Evolutionary conservation across 2,113 vertebrate species (phyloP).

Genomic region (Columbina picui): DNA sequence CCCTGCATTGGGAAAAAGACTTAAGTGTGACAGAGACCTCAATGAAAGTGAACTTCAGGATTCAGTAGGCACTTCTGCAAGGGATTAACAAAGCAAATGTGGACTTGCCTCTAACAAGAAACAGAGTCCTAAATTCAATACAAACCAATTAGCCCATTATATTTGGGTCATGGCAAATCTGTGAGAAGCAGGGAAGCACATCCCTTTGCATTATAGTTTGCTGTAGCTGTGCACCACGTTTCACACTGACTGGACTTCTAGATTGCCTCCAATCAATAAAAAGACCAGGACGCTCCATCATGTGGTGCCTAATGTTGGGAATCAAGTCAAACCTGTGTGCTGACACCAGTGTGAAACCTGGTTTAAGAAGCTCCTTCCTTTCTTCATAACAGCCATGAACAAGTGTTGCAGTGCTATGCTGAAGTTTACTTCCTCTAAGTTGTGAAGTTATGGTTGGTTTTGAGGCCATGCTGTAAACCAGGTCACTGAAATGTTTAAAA

Average conservation of each 20-base stretch:
- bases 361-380: neutral
- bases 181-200: neutral
- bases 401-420: neutral
- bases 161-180: neutral
- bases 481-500: neutral
- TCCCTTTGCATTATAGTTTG: neutral
- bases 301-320: neutral
- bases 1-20: neutral
- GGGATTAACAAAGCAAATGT: neutral
- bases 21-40: neutral
- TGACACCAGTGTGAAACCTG: neutral
- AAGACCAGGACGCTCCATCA: neutral
- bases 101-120: neutral
- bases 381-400: neutral
- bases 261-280: neutral
- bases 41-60: slow-evolving; percentile 10
- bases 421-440: neutral
- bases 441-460: neutral
- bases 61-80: slow-evolving; percentile 28
- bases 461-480: neutral
- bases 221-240: neutral
- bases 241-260: neutral
- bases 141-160: neutral
- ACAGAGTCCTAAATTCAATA: neutral
- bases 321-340: neutral